Percentiles rank a stretch among this genome's conserved stretches.
Conservation (phyloP, 2,113 vertebrate genomes). For the Emydocephalus ijimae region DNA sequence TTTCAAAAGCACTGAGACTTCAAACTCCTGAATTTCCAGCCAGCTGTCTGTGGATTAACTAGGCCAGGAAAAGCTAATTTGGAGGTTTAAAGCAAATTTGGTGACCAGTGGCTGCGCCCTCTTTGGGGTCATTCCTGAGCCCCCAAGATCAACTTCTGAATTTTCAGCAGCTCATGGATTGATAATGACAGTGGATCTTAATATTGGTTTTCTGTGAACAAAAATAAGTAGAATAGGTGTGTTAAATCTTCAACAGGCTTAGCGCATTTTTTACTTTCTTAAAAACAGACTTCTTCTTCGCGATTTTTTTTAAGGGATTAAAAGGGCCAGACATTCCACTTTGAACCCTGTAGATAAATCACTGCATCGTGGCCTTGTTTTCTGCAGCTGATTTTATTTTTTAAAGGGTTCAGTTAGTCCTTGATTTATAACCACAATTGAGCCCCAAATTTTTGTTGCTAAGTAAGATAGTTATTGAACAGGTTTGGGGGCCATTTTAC, state of each 20-base stretch:
- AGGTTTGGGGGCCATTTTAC: too few relatives aligned
- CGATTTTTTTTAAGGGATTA: not conserved
- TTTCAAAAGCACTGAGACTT: not conserved
- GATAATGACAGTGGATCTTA: not conserved
- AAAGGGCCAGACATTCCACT: not conserved
- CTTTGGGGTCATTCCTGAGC: not conserved
- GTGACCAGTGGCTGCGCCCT: not conserved
- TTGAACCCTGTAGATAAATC: not conserved
- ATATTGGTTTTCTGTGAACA: not conserved
- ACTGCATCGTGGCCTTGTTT: not conserved
- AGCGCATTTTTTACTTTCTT: not conserved
- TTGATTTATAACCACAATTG: too few relatives aligned
- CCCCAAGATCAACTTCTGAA: not conserved
- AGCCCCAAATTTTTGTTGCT: too few relatives aligned
- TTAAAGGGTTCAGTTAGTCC: not conserved
- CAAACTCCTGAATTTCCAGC: not conserved
- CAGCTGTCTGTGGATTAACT: not conserved
- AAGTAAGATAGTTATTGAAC: too few relatives aligned
- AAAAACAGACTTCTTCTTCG: not conserved
- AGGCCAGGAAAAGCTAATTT: not conserved
- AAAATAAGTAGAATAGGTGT: not conserved
- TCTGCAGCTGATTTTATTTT: not conserved
- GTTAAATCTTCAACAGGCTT: not conserved
- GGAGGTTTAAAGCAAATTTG: not conserved
- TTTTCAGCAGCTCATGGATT: not conserved